Conservation (phyloP, 2,113 vertebrate species). For the Eubucco bourcierii region DNA sequence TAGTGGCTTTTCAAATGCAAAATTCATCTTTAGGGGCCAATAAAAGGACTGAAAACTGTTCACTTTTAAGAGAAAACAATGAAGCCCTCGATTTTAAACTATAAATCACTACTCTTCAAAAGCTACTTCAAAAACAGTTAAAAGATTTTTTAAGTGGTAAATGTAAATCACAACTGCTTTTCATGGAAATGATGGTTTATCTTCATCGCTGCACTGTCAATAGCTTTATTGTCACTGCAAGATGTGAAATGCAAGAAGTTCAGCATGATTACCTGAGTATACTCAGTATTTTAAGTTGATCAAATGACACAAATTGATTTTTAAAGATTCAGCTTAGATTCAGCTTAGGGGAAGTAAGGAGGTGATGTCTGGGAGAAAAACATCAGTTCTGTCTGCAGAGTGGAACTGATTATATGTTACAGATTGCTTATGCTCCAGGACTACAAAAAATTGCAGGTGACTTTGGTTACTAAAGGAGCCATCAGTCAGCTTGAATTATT, state of each 20-base stretch:
- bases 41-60: background rate
- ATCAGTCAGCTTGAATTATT: conserved; percentile 64
- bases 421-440: conserved; percentile 34
- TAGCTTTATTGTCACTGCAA: background rate
- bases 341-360: background rate
- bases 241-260: background rate
- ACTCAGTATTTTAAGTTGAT: conserved; percentile 27
- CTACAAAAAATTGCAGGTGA: conserved; percentile 64
- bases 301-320: conserved; percentile 5
- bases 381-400: conserved; percentile 8
- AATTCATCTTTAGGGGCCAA: background rate
- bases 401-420: conserved; percentile 59
- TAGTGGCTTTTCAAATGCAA: background rate
- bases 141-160: background rate
- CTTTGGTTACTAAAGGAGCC: conserved; percentile 27
- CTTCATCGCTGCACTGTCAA: background rate
- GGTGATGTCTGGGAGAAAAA: background rate
- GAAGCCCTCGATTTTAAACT: background rate
- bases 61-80: background rate
- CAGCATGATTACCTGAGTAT: background rate
- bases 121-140: background rate
- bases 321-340: conserved; percentile 13
- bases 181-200: background rate
- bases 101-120: background rate
- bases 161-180: background rate